phyloP scores from a whole-genome alignment of 2,888 invertebrate species.

The Ophion slaviceki region DNA sequence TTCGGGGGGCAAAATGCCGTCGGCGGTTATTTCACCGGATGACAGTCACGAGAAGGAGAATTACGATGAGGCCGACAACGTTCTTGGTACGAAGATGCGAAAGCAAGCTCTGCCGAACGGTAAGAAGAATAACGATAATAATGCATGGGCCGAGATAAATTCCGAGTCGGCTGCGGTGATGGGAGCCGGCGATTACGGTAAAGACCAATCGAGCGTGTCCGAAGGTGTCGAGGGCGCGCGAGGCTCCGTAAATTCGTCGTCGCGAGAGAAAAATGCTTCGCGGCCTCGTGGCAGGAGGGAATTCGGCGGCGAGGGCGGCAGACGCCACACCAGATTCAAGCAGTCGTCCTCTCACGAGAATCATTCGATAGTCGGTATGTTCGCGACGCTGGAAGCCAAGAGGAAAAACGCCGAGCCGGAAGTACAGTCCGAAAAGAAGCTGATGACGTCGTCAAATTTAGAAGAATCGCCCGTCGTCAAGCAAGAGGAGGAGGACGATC shows the following conservation, averaged over 20 bases:
- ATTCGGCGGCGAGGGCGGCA: background rate
- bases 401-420: constrained; percentile 14
- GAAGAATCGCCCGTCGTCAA: constrained; percentile 69
- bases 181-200: constrained; percentile 2
- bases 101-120: constrained; percentile 34
- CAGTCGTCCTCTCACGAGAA: constrained; percentile 7
- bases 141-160: background rate
- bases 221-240: background rate
- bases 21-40: constrained; percentile 57
- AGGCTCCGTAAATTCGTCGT: constrained; percentile 23
- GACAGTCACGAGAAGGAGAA: constrained; percentile 62
- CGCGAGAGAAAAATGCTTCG: constrained; percentile 9
- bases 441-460: constrained; percentile 31
- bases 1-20: constrained; percentile 46
- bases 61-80: constrained; percentile 48
- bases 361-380: constrained; percentile 51
- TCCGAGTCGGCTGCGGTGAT: background rate
- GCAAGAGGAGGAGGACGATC: constrained; percentile 73
- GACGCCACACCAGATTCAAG: background rate
- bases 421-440: constrained; percentile 10
- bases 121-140: constrained; percentile 29
- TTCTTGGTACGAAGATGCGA: constrained; percentile 33
- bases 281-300: constrained; percentile 46
- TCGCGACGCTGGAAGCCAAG: constrained; percentile 38
- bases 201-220: constrained; percentile 3